phyloP scores from a whole-genome alignment of 2,797 vertebrate genomes.

The Sebastes trivittatus region DNA sequence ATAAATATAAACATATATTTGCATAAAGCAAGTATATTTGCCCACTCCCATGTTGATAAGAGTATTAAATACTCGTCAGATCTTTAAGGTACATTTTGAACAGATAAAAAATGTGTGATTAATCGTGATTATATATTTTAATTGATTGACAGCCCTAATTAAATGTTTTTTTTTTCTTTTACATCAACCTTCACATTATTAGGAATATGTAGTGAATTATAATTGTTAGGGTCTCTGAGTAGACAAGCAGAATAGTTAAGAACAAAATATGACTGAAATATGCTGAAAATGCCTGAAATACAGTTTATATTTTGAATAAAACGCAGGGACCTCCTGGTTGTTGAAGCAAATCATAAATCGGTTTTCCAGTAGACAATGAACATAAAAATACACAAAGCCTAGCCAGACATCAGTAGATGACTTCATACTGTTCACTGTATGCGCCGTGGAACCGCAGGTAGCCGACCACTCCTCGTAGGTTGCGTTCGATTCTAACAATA shows the following conservation, averaged over 20 bases:
- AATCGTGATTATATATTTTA: not conserved
- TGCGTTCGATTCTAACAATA: not conserved
- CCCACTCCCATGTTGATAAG: no score
- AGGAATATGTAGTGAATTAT: not conserved
- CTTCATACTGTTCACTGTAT: accelerated
- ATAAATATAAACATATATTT: no score
- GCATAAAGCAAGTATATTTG: no score
- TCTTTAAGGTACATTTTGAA: no score
- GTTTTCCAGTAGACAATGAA: not conserved
- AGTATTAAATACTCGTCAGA: no score
- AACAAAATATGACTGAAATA: not conserved
- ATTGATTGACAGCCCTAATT: no score
- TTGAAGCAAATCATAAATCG: not conserved
- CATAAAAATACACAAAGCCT: not conserved
- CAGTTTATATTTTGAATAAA: not conserved
- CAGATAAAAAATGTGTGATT: no score
- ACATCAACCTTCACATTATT: not conserved
- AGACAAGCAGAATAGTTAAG: not conserved
- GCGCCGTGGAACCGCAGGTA: accelerated
- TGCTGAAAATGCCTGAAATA: not conserved
- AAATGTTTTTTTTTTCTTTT: not conserved
- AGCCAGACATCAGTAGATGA: not conserved
- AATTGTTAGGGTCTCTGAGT: not conserved
- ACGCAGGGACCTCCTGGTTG: not conserved
- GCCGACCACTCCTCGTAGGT: not conserved